A percentile compares a stretch with the other conserved stretches of the same genome.
phyloP scores from a whole-genome alignment of 1,140 invertebrate genomes.

The Drosophila azteca region DNA sequence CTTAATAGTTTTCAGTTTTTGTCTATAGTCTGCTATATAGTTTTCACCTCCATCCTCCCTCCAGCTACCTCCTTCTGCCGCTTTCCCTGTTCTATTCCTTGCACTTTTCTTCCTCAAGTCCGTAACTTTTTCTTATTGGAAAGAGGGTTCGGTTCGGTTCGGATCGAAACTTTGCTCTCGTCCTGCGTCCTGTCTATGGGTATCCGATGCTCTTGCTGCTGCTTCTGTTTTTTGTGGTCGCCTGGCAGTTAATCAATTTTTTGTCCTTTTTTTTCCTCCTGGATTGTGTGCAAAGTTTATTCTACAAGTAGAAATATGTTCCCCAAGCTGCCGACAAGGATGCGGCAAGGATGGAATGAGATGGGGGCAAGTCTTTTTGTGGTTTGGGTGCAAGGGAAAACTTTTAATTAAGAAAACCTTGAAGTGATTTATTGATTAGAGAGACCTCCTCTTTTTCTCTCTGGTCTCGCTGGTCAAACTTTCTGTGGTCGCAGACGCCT shows the following conservation, averaged over 20 bases:
- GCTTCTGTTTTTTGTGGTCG: slow-evolving; percentile 63
- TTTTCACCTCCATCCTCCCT: slow-evolving; percentile 20
- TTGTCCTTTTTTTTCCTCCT: slow-evolving; percentile 48
- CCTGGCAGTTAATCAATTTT: slow-evolving; percentile 78
- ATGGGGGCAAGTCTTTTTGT: slow-evolving; percentile 53
- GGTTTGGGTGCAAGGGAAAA: slow-evolving; percentile 69
- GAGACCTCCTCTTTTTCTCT: background rate
- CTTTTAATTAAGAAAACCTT: slow-evolving; percentile 84
- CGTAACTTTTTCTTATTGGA: slow-evolving; percentile 71
- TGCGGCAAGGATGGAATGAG: background rate
- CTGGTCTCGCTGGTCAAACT: slow-evolving; percentile 39
- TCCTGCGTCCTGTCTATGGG: slow-evolving; percentile 12
- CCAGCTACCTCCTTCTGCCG: background rate
- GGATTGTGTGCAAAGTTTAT: slow-evolving; percentile 46
- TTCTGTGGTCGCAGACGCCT: slow-evolving; percentile 35
- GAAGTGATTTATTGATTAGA: slow-evolving; percentile 84
- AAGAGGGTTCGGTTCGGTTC: slow-evolving; percentile 25
- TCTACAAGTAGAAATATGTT: slow-evolving; percentile 37
- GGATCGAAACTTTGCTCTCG: slow-evolving; percentile 39
- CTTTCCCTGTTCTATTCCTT: slow-evolving; percentile 36
- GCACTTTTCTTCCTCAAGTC: slow-evolving; percentile 74
- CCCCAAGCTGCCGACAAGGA: background rate
- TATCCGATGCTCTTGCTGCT: slow-evolving; percentile 8
- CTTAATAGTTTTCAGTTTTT: slow-evolving; percentile 80
- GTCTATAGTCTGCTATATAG: slow-evolving; percentile 12